phyloP scores from a whole-genome alignment of 2,113 vertebrate species.

The Pteruthius melanotis region DNA sequence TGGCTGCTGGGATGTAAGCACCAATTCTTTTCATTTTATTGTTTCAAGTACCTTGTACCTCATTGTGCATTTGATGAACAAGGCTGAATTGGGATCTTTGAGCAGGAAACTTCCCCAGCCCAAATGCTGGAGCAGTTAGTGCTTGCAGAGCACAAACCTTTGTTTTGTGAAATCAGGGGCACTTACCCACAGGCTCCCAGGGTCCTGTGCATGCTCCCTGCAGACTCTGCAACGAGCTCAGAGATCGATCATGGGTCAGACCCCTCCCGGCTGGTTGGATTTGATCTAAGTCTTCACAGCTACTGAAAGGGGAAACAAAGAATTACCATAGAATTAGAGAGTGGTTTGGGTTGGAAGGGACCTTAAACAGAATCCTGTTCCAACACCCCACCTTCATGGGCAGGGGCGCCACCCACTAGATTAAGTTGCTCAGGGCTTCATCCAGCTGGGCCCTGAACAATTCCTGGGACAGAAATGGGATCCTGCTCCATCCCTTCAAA shows the following conservation, averaged over 20 bases:
- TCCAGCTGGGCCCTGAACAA: background rate
- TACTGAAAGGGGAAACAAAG: background rate
- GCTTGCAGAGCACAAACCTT: background rate
- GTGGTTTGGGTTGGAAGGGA: background rate
- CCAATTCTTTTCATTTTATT: background rate
- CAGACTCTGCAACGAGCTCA: background rate
- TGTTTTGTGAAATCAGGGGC: background rate
- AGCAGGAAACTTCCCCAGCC: background rate
- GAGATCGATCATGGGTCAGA: background rate
- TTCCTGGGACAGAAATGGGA: background rate
- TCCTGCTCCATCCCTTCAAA: background rate
- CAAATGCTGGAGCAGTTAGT: background rate
- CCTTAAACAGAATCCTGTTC: background rate
- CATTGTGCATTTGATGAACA: background rate
- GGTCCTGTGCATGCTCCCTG: background rate
- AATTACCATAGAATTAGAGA: background rate
- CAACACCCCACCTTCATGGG: no score
- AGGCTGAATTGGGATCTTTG: background rate
- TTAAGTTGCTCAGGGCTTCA: background rate
- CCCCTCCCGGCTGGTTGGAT: background rate
- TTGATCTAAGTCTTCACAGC: background rate
- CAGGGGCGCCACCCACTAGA: background rate
- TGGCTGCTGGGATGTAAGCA: background rate
- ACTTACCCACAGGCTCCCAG: background rate
- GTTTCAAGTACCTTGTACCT: background rate